Evolutionary conservation across 2,888 invertebrate genomes (phyloP), one percentile per base, ranked within the genome.

Genomic region (Leptinotarsa tumamoca): DNA sequence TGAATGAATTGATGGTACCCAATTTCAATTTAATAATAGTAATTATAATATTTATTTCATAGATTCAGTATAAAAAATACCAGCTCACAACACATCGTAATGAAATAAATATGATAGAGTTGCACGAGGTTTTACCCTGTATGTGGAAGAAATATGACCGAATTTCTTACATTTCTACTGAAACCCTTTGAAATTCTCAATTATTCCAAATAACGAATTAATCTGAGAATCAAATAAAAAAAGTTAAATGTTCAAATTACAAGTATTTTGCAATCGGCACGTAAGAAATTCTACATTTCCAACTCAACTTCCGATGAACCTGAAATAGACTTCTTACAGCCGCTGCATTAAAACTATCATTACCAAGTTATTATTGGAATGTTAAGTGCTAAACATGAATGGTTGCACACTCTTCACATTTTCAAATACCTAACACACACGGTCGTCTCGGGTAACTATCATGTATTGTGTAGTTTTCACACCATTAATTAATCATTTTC

Each of bases 311-410:
- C 49, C 68, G 21, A 49, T 50, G 14, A 14, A n/a, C 54, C 27
- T 51, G 54, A 68, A 52, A 68, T 52, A 52, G 43, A 68, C 58
- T 58, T 58, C 68, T 68, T 27, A 68, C 68, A 67, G 51, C 50
- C 67, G 54, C 15, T 52, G 33, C 52, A 68, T 52, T 68, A 27
- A 68, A 68, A 68, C 51, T 15, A 68, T 68, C 68, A 68, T 68
- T 68, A 68, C 51, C 4, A 18, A 67, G 51, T 67, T 67, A 67
- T 68, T 52, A 52, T 51, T 52, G 68, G 68, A 68, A 68, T 68
- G 68, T 68, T 68, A 52, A 68, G 68, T 52, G 52, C 52, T 17
- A 58, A 58, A 58, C 58, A 52, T 68, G 68, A 52, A 54, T n/a
- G 27, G 67, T 3, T 27, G 18, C 27, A 52, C 68, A 52, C 68